Conservation (phyloP, 2,888 invertebrate genomes). For the Palloptera scutellata region DNA sequence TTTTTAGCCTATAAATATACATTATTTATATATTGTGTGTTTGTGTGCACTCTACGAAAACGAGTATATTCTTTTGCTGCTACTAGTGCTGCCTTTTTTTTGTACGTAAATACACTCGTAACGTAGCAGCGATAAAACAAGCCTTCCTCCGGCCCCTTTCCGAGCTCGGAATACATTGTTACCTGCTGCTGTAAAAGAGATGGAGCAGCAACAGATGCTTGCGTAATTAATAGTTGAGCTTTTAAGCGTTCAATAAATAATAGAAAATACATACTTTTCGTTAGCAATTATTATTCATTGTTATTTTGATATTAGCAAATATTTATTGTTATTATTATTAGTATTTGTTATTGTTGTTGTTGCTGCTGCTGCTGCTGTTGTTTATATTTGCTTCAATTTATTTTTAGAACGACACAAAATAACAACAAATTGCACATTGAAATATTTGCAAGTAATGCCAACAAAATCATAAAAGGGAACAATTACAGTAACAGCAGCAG, state of each 20-base stretch:
- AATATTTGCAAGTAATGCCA: conserved; percentile 2
- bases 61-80: too few relatives aligned
- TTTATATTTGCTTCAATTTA: neutral
- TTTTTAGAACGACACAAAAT: neutral
- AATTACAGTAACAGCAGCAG: neutral
- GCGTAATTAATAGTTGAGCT: conserved; percentile 16
- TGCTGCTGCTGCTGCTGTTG: neutral
- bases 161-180: neutral
- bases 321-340: conserved; percentile 42
- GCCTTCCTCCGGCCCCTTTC: too few relatives aligned
- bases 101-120: too few relatives aligned
- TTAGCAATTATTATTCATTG: conserved; percentile 43
- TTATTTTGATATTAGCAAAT: conserved; percentile 53
- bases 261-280: neutral
- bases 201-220: neutral
- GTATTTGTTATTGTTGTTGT: conserved; percentile 1
- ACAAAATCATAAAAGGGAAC: conserved; percentile 2
- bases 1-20: too few relatives aligned
- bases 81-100: too few relatives aligned
- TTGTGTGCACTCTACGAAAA: too few relatives aligned
- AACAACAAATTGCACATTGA: neutral
- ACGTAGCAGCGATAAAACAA: too few relatives aligned
- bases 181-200: neutral
- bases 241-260: conserved; percentile 14
- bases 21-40: too few relatives aligned